phyloP scores from a whole-genome alignment of 2,113 vertebrate species.

The Gymnorhina tibicen region DNA sequence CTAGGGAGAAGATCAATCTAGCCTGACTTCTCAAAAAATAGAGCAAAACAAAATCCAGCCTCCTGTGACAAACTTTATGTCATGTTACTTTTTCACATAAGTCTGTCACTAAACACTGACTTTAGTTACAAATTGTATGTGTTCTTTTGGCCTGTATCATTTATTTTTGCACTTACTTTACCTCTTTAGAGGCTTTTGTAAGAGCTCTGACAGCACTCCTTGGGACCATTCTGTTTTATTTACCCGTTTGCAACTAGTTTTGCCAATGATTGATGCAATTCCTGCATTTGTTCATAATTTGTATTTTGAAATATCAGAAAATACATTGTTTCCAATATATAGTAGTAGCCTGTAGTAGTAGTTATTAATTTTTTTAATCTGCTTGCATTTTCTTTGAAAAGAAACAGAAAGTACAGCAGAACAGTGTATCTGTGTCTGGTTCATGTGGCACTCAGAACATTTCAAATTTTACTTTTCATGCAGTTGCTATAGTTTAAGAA shows the following conservation, averaged over 20 bases:
- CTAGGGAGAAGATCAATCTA: not conserved
- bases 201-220: not conserved
- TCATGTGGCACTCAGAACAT: not conserved
- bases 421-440: not conserved
- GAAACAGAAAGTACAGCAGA: not conserved
- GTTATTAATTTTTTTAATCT: not conserved
- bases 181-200: not conserved
- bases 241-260: not conserved
- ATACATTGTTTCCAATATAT: not conserved
- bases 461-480: not conserved
- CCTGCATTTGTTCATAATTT: not conserved
- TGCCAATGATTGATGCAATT: not conserved
- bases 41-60: not conserved
- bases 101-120: not conserved
- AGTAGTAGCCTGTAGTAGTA: not conserved
- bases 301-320: not conserved
- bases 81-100: not conserved
- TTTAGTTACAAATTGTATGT: not conserved
- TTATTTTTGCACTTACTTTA: not conserved
- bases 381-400: not conserved
- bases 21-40: not conserved
- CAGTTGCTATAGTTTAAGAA: conserved; percentile 3
- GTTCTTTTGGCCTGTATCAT: not conserved
- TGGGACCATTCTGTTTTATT: not conserved
- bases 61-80: not conserved